These are phyloP conservation scores for Labeo rohita DNA, from an alignment of 2,113 vertebrate species.

Conservation along the genomic window DNA sequence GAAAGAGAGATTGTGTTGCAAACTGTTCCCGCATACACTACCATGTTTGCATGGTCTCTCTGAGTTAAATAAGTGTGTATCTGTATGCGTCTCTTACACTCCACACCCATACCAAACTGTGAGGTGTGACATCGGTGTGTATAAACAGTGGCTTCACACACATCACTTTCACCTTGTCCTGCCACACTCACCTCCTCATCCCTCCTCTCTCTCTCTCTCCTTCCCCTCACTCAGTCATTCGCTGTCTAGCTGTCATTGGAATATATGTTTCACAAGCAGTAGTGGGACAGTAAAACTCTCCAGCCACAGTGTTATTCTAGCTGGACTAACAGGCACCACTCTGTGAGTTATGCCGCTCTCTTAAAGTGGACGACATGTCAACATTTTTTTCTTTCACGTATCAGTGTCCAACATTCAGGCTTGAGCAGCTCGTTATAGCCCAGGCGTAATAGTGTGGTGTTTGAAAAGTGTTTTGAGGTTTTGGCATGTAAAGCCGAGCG, in stretches of 20 bases:
- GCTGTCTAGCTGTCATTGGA: conserved; percentile 74
- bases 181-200: conserved; percentile 51
- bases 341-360: conserved; percentile 73
- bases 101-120: conserved; percentile 52
- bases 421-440: conserved; percentile 37
- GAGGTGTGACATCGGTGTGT: conserved; percentile 43
- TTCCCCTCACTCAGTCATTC: conserved; percentile 64
- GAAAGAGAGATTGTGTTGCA: conserved; percentile 45
- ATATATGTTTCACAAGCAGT: conserved; percentile 78
- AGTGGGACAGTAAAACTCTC: conserved; percentile 77
- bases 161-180: conserved; percentile 75
- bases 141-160: conserved; percentile 73
- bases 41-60: background rate
- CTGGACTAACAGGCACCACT: conserved; percentile 75
- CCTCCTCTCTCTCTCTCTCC: conserved; percentile 57
- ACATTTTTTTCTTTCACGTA: conserved; percentile 40
- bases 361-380: conserved; percentile 71
- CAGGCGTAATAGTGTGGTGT: conserved; percentile 22
- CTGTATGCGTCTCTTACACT: conserved; percentile 53
- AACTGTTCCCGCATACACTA: background rate
- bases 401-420: conserved; percentile 34
- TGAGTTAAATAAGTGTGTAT: conserved; percentile 2
- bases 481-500: conserved; percentile 5
- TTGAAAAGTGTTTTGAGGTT: conserved; percentile 42
- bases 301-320: conserved; percentile 73